Base-by-base conservation (phyloP, 2,113 vertebrate genomes). In the Solenodon paradoxus region DNA sequence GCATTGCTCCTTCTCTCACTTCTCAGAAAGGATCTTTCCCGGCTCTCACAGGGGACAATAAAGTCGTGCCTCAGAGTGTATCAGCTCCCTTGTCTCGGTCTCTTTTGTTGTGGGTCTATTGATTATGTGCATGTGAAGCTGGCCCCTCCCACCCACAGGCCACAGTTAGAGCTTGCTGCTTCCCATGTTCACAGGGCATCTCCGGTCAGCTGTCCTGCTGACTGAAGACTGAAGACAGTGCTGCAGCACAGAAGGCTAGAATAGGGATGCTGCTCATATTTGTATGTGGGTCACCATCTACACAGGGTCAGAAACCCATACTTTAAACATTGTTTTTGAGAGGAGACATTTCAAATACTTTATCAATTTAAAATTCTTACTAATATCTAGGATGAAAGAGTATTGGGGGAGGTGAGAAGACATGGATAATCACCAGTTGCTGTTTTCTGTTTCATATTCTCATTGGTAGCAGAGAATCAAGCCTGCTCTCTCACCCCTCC, bases 341-440 rank as follows among this genome's bases (percentile, higher is more conserved):
- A 40, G 24, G 2, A 49, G 51, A 90, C 35, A 49, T 38, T 49
- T 24, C 51, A 49, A 47, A 6, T 24, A 16, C 51, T 81, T 80
- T 69, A 15, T 61, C 42, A 49, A 22, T 7, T 49, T 17, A 74
- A 30, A 55, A 10, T 35, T 66, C 10, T 71, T 24, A 8, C 47
- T 78, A 12, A 20, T 57, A 24, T 78, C 13, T 3, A 26, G 51
- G 24, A 47, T 12, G 3, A 28, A 78, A 55, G 32, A 49, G 55
- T 24, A 38, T 20, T 26, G 11, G 15, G 17, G n/a, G 28, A 40
- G 9, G 66, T 5, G 5, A 49, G 32, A 45, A 32, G 17, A 0
- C 2, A 1, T 15, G 22, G 7, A 42, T 4, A 10, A 32, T 45
- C 7, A 30, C 38, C 3, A 15, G 10, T 4, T 4, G 0, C 30